phyloP scores from a whole-genome alignment of 2,113 vertebrate species.

The Oncorhynchus tshawytscha region DNA sequence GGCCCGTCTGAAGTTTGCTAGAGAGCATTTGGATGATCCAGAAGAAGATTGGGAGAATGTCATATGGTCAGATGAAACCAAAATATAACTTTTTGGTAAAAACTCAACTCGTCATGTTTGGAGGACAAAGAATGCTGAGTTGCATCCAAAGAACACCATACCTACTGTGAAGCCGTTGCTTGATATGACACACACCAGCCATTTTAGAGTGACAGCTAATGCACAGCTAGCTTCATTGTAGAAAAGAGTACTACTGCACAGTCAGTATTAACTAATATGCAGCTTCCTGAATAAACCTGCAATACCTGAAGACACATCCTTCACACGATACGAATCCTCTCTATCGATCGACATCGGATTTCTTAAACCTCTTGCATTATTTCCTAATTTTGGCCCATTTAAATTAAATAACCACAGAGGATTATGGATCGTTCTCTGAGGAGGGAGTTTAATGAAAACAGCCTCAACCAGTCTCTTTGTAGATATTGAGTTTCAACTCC shows the following conservation, averaged over 20 bases:
- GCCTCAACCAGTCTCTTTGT: constrained; percentile 15
- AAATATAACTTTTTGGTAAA: too few relatives aligned
- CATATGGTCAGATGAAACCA: too few relatives aligned
- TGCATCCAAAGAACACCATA: too few relatives aligned
- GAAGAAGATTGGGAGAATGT: too few relatives aligned
- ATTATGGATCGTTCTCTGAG: constrained; percentile 29
- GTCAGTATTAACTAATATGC: too few relatives aligned
- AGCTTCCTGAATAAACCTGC: constrained; percentile 2
- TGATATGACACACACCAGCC: constrained; percentile 25
- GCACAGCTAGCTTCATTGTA: too few relatives aligned
- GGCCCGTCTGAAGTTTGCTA: too few relatives aligned
- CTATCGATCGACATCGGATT: neutral
- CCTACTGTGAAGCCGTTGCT: too few relatives aligned
- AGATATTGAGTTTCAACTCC: constrained; percentile 33
- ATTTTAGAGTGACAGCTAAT: neutral
- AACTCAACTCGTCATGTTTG: too few relatives aligned
- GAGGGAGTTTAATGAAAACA: constrained; percentile 13
- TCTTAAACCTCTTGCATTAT: constrained; percentile 15
- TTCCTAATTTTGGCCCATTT: constrained; percentile 10
- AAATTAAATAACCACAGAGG: constrained; percentile 17
- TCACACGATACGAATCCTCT: neutral
- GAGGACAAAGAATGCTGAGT: too few relatives aligned
- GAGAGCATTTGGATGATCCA: too few relatives aligned
- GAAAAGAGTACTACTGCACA: too few relatives aligned
- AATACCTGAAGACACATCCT: neutral